Evolutionary conservation across 2,113 vertebrate species (phyloP), one percentile per base, ranked within the genome.

Genomic region (Microtus montanus): DNA sequence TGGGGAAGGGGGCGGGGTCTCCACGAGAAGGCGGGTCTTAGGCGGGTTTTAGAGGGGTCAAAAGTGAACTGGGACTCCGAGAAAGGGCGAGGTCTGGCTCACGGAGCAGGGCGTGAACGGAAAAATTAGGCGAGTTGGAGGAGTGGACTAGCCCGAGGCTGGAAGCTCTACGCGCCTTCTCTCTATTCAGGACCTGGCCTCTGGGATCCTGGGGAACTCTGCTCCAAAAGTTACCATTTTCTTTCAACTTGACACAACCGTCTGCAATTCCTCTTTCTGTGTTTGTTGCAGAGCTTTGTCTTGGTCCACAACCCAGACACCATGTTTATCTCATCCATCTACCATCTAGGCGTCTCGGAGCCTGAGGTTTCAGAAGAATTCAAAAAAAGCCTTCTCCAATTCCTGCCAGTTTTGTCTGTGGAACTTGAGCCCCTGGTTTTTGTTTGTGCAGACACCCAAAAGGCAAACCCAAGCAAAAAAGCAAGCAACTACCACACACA

Each of bases 111-210:
- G n/a, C 12, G 1, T 9, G 30, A 35, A 3, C 33, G 19, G 44
- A n/a, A 47, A 15, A 0, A 1, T 2, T 4, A 33, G 2, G 3
- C 19, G 41, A 6, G 0, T 47, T 66, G 28, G 26, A 66, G 3
- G 44, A 49, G 44, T 30, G 10, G 41, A 12, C 26, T 64, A 66
- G 5, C 44, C 17, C 2, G 41, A 68, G 63, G 44, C 41, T n/a
- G 52, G 66, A 30, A 64, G 26, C n/a, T 44, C 5, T 33, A 6
- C 5, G 44, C 3, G 19, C 10, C 41, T 2, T 11, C 2, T 4
- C 26, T 15, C 49, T n/a, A 26, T 24, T 75, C 41, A 26, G 17
- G 35, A n/a, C 33, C 17, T 14, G 38, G 33, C 35, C 7, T 20
- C 35, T 0, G 10, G 17, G 7, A 35, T 87, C 54, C 47, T 8